Base-by-base conservation (phyloP, 2,888 invertebrate genomes). In the Sesia apiformis region DNA sequence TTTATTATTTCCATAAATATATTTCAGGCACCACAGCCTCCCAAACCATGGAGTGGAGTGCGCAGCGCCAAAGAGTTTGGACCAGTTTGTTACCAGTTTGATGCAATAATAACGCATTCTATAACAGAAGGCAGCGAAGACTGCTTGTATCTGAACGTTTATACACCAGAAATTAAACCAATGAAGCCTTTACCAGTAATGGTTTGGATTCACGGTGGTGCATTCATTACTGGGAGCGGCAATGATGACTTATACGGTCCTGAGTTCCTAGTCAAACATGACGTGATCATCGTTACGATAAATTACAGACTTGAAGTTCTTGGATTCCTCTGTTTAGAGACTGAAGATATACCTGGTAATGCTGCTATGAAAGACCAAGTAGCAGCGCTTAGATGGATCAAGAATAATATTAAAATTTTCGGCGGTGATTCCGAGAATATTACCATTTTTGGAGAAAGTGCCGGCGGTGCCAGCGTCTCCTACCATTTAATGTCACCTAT, bases 101-200 rank as follows among this genome's bases (percentile, higher is more conserved):
- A 70, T 39, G n/a, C n/a, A n/a, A n/a, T n/a, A n/a, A n/a, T n/a
- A n/a, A n/a, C n/a, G n/a, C n/a, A n/a, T n/a, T n/a, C n/a, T n/a
- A n/a, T n/a, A n/a, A n/a, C n/a, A n/a, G n/a, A n/a, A n/a, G 80
- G 81, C 3, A 70, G 64, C 50, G 81, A 81, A 62, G 79, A 81
- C 58, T 80, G 79, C 52, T 62, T 81, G 3, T 79, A 74, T 56
- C 65, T 81, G 3, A 81, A 81, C 55, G 69, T 81, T 0, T 80
- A 80, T 54, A 65, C 78, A 0, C 76, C 76, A 4, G 59, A 66
- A n/a, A 3, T 74, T 0, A 63, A 60, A 4, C 70, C 76, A 3
- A 7, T 43, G 0, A 49, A 60, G 49, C 66, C 65, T 3, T 52
- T 69, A 0, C 73, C 78, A 0, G 78, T 80, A n/a, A 78, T 80